Base-by-base conservation (phyloP, 1,140 invertebrate species). In the Aradophagus sp. region DNA sequence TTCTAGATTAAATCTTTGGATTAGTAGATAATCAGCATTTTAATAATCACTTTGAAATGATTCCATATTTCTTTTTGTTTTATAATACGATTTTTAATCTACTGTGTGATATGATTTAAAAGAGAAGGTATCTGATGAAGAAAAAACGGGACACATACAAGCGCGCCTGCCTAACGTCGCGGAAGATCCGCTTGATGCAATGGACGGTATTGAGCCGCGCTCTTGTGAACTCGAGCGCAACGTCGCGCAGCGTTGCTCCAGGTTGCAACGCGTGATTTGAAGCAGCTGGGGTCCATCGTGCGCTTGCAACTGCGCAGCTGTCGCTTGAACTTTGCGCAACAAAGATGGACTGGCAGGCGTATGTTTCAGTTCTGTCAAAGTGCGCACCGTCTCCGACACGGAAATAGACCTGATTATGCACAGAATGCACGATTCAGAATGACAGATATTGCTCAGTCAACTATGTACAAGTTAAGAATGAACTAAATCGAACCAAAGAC, bases 331-430 rank as follows among this genome's bases (percentile, higher is more conserved):
- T 16, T 92, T 88, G 4, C 93, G 88, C 10, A 94, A 84, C 2
- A 92, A 87, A 45, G 91, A 91, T 1, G 94, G 94, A 76, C 93
- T 95, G 1, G 93, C 92, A 0, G 94, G 94, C 69, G 92, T 93
- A 80, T 95, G 94, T 74, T 93, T 92, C 55, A 94, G 81, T 78
- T 95, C 93, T 0, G 93, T 95, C 48, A 96, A 81, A 13, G 92
- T 93, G 78, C 93, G 92, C 7, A 96, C 93, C 0, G 93, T 94
- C 81, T 95, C 93, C 1, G 93, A 93, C n/a, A 96, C 94, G 5
- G 84, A 86, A 17, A 86, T 78, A 12, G 83, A 85, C 73, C 84
- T 86, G 45, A 12, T 55, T 66, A 36, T 44, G 34, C 26, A n/a
- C n/a, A 65, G 10, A 58, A 55, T 15, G 44, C 55, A 35, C 16